These are phyloP conservation scores for Geococcyx californianus DNA, from an alignment of 2,113 vertebrate species.

Conservation along the genomic window DNA sequence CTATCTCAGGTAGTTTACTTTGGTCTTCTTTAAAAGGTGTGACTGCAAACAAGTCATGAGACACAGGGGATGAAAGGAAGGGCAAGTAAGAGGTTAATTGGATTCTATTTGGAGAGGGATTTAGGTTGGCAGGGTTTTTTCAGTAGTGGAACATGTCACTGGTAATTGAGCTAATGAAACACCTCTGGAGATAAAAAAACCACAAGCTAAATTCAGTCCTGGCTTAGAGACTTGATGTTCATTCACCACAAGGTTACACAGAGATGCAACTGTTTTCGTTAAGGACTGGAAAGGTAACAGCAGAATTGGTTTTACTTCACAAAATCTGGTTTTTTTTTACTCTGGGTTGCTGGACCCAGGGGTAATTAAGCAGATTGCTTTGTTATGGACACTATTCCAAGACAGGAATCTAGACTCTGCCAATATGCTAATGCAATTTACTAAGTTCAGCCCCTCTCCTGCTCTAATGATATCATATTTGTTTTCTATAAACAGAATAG, in stretches of 20 bases:
- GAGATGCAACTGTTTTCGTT: not conserved
- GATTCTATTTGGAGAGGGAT: conserved; percentile 62
- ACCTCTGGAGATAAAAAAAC: conserved; percentile 43
- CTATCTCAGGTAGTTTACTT: not conserved
- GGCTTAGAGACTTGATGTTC: not conserved
- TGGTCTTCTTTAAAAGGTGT: conserved; percentile 17
- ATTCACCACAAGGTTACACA: not conserved
- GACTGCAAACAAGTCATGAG: not conserved
- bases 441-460: not conserved
- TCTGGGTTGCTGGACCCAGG: not conserved
- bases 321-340: not conserved
- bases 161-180: conserved; percentile 67
- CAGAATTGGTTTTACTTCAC: not conserved
- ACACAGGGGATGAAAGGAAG: not conserved
- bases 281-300: not conserved
- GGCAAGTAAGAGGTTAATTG: conserved; percentile 44
- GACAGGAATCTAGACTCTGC: not conserved
- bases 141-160: conserved; percentile 30
- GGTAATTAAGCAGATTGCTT: not conserved
- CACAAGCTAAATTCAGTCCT: conserved; percentile 16
- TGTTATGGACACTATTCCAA: not conserved
- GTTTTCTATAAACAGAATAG: not conserved
- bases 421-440: not conserved
- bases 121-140: conserved; percentile 33
- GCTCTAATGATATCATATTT: not conserved